These are phyloP conservation scores for Bradypus variegatus DNA, from an alignment of 2,797 vertebrate species.

Conservation along the genomic window DNA sequence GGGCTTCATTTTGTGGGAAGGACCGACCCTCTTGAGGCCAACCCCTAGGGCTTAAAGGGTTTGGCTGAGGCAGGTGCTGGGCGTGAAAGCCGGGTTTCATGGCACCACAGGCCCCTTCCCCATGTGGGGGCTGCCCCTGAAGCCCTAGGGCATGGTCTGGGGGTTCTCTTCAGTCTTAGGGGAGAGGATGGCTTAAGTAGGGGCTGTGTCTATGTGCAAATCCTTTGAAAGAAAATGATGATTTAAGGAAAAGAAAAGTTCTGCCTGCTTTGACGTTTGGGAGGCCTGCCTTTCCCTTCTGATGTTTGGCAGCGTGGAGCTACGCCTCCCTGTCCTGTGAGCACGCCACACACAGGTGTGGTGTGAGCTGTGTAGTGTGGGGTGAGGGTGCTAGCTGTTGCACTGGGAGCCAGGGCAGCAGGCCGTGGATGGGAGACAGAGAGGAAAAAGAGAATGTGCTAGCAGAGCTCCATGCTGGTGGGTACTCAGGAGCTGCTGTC, in stretches of 20 bases:
- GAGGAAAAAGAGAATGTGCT: not conserved
- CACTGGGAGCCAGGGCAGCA: not conserved
- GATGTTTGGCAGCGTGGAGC: not conserved
- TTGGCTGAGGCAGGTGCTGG: not conserved
- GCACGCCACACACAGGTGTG: not conserved
- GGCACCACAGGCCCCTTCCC: fast-evolving
- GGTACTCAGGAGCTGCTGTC: not conserved
- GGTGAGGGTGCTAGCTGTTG: not conserved
- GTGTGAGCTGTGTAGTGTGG: not conserved
- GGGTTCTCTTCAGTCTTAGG: not conserved
- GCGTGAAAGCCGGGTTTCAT: not conserved
- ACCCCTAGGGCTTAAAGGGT: not conserved
- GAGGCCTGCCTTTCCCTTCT: not conserved
- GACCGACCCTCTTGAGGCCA: not conserved
- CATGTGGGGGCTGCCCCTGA: not conserved
- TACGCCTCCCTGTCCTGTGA: not conserved
- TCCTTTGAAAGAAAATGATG: not conserved
- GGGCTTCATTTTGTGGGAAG: not conserved
- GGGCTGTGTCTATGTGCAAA: not conserved
- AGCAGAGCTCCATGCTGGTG: not conserved
- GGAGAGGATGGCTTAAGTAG: not conserved
- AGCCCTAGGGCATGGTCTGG: not conserved
- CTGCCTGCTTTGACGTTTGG: not conserved
- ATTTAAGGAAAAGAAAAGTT: not conserved
- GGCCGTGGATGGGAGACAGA: not conserved